A percentile compares a stretch with the other conserved stretches of the same genome.
Conservation (phyloP, 2,888 invertebrate species). For the Chironomus tentans region DNA sequence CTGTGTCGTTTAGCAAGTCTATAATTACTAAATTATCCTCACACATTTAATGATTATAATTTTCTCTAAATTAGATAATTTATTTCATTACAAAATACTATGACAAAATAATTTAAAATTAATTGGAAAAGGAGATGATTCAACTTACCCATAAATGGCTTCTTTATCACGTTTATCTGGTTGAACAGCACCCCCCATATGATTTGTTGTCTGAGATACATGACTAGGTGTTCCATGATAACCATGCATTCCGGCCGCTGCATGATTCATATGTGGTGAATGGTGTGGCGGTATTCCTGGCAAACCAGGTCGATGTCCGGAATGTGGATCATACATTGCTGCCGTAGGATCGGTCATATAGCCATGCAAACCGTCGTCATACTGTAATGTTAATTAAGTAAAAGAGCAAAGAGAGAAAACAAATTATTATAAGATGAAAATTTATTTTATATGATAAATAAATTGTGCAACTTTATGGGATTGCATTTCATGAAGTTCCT, state of each 20-base stretch:
- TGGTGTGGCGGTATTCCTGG: slow-evolving; percentile 61
- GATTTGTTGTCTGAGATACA: slow-evolving; percentile 74
- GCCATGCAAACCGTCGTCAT: slow-evolving; percentile 89
- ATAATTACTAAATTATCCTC: neutral
- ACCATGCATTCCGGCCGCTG: slow-evolving; percentile 51
- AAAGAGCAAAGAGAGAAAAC: slow-evolving; percentile 32
- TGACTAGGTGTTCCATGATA: slow-evolving; percentile 63
- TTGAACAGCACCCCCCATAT: slow-evolving; percentile 69
- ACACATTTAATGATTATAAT: neutral
- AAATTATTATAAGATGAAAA: neutral
- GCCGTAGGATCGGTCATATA: slow-evolving; percentile 69
- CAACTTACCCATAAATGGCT: slow-evolving; percentile 86
- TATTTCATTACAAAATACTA: neutral
- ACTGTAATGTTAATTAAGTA: slow-evolving; percentile 47
- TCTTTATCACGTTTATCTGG: slow-evolving; percentile 97
- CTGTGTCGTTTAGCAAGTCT: neutral
- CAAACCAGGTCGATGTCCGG: slow-evolving; percentile 51
- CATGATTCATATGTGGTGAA: slow-evolving; percentile 71
- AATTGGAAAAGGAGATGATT: neutral
- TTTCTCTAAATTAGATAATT: neutral
- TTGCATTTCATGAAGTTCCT: neutral
- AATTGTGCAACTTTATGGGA: neutral
- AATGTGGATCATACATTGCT: slow-evolving; percentile 69
- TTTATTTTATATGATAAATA: neutral
- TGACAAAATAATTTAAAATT: neutral